Evolutionary conservation across 2,113 vertebrate genomes (phyloP).

Genomic region (Corydoras maculifer): DNA sequence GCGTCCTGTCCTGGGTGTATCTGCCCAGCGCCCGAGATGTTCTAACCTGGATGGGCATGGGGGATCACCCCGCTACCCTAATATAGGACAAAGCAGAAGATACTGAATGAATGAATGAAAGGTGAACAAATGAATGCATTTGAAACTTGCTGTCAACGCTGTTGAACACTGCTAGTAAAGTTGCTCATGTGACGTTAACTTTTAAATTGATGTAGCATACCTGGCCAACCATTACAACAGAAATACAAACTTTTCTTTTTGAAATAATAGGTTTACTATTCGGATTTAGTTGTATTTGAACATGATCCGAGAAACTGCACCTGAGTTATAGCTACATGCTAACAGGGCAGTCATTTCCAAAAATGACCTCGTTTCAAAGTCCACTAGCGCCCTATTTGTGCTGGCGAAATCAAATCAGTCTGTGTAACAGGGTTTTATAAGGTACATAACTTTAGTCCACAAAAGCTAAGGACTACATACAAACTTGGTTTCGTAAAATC

Average conservation of each 20-base stretch:
- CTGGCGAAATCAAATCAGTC: not conserved
- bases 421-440: not conserved
- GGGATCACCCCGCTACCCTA: too few relatives aligned
- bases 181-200: too few relatives aligned
- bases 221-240: not conserved
- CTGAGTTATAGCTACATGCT: not conserved
- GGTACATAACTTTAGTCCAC: not conserved
- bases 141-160: too few relatives aligned
- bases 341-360: not conserved
- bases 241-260: not conserved
- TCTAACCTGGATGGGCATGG: too few relatives aligned
- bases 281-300: not conserved
- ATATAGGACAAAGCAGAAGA: too few relatives aligned
- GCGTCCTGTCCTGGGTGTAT: too few relatives aligned
- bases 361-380: slow-evolving; percentile 19
- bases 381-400: not conserved
- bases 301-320: not conserved
- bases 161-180: too few relatives aligned
- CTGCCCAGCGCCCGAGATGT: too few relatives aligned
- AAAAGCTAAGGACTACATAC: not conserved
- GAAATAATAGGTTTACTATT: not conserved
- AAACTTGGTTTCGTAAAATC: not conserved
- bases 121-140: too few relatives aligned
- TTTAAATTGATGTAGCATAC: too few relatives aligned
- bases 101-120: too few relatives aligned